Conservation (phyloP, 2,888 invertebrate species). For the Himalopsyche tibetana region DNA sequence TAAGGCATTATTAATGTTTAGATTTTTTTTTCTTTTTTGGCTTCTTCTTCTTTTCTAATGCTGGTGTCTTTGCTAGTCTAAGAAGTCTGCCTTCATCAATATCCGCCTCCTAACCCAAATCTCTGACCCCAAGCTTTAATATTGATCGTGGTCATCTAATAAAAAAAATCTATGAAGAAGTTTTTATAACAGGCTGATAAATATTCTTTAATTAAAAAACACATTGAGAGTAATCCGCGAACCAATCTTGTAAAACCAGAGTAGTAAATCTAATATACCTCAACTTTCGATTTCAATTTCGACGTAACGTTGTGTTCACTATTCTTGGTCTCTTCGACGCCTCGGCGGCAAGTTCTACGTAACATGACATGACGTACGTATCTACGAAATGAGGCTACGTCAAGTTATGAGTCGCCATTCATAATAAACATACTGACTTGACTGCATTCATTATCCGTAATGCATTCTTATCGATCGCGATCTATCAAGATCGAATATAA, state of each 20-base stretch:
- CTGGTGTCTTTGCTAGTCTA: no score
- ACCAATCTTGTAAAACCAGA: background rate
- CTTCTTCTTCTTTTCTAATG: no score
- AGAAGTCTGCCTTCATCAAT: no score
- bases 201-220: background rate
- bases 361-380: background rate
- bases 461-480: no score
- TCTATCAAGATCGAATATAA: no score
- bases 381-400: background rate
- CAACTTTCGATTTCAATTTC: background rate
- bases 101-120: no score
- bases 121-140: no score
- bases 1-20: no score
- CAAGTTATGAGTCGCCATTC: constrained; percentile 13
- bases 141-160: no score
- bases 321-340: background rate
- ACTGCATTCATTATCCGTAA: no score
- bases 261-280: background rate
- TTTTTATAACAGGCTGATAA: background rate
- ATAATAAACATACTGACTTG: background rate
- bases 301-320: background rate
- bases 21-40: no score
- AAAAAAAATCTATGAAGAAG: no score
- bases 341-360: background rate
- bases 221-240: background rate